Conservation (phyloP, 2,888 invertebrate genomes). For the Andrena bicolor region DNA sequence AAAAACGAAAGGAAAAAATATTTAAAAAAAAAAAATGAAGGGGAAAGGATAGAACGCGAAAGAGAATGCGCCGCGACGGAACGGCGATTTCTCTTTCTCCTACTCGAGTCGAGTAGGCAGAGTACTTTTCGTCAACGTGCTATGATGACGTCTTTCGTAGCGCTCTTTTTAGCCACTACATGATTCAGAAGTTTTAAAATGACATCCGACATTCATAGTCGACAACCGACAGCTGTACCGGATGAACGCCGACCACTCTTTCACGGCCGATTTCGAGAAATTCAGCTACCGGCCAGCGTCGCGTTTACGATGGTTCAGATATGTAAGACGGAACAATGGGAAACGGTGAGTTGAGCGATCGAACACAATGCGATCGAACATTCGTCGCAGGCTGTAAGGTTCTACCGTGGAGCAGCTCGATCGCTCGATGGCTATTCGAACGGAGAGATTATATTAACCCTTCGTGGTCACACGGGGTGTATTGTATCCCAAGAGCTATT, state of each 20-base stretch:
- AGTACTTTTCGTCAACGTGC: slow-evolving; percentile 9
- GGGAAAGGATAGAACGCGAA: slow-evolving; percentile 11
- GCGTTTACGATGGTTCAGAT: not conserved
- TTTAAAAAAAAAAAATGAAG: not conserved
- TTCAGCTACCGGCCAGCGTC: slow-evolving; percentile 25
- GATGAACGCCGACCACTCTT: not conserved
- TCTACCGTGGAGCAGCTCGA: too few species aligned
- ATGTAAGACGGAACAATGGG: not conserved
- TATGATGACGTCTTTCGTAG: slow-evolving; percentile 26
- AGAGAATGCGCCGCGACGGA: slow-evolving; percentile 13
- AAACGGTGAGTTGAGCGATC: not conserved
- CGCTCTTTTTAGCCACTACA: slow-evolving; percentile 40
- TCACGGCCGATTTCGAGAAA: not conserved
- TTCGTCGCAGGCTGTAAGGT: not conserved
- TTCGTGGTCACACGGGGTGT: too few species aligned
- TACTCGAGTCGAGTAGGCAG: not conserved
- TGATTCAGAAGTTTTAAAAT: slow-evolving; percentile 20
- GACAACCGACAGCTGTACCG: slow-evolving; percentile 2
- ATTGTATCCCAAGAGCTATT: too few species aligned
- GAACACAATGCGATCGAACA: not conserved
- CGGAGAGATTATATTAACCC: not conserved
- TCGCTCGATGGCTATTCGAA: slow-evolving; percentile 13
- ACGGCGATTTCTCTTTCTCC: slow-evolving; percentile 14
- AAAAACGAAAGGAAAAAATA: slow-evolving; percentile 53
- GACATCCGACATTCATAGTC: slow-evolving; percentile 23